Percentiles rank a stretch among this genome's conserved stretches.
Evolutionary conservation across 2,797 vertebrate species (phyloP).

Genomic region (Erithacus rubecula): DNA sequence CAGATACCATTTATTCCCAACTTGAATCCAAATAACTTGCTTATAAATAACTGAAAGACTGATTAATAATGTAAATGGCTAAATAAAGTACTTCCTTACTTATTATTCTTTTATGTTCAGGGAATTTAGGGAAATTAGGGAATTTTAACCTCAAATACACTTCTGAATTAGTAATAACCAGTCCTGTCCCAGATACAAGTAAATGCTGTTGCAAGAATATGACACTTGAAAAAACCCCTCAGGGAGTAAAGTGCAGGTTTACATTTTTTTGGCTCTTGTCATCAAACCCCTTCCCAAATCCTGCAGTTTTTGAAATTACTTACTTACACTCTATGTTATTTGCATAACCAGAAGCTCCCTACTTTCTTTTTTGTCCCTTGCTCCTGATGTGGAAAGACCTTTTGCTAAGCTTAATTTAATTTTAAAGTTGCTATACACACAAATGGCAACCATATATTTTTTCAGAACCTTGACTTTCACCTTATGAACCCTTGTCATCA

Average conservation of each 20-base stretch:
- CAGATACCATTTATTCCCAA: not conserved
- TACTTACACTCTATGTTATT: not conserved
- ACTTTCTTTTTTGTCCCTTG: not conserved
- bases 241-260: not conserved
- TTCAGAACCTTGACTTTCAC: not conserved
- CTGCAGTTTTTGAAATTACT: not conserved
- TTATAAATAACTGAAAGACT: not conserved
- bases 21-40: not conserved
- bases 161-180: not conserved
- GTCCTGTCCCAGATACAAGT: not conserved
- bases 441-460: not conserved
- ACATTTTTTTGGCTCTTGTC: not conserved
- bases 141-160: not conserved
- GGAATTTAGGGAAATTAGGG: not conserved
- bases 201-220: not conserved
- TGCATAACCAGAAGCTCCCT: not conserved
- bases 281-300: not conserved
- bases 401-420: not conserved
- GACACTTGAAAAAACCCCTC: not conserved
- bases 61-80: not conserved
- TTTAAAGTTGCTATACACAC: rapidly evolving
- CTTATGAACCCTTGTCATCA: not conserved
- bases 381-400: not conserved
- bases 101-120: not conserved
- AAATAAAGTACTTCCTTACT: not conserved